Base-by-base conservation (phyloP, 1,140 invertebrate species). In the Apolygus lucorum region DNA sequence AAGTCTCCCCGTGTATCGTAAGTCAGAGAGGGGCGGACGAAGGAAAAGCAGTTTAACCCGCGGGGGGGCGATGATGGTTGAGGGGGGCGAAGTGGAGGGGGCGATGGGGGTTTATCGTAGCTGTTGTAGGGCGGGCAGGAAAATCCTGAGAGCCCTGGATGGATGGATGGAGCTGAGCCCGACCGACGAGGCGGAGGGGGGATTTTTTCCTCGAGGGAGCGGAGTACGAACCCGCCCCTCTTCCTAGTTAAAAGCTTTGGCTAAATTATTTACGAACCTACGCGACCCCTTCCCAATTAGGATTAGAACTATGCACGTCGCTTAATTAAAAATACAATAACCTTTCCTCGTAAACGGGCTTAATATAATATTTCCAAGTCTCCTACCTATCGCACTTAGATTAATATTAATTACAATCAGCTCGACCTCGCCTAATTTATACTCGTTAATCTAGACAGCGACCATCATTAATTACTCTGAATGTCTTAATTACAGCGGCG, bases 321-420 rank as follows among this genome's bases (percentile, higher is more conserved):
- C 34, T 49, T 49, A 49, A 49, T 49, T 49, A 49, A 49, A 49
- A 49, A 49, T 49, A 49, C 34, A 49, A 49, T 49, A 49, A 49
- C 34, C 34, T 11, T 49, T 17, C 8, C 34, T 17, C 34, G 34
- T 17, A 49, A 49, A 49, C 34, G 34, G 34, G 34, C 8, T 49
- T 17, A 8, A 8, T 8, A 8, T 49, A 49, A 49, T 49, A 49
- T 11, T 49, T n/a, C n/a, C n/a, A n/a, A n/a, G 17, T 49, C 17
- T 49, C 34, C 34, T 17, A 11, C 34, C 34, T 17, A 49, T 49
- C 34, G 34, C 34, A 49, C 34, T 49, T 11, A 49, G 17, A 49
- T 49, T 49, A 49, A 49, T 49, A 49, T 49, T 49, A 49, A 49
- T 49, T 49, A 49, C 34, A 49, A 49, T 49, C 34, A 49, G 34